A percentile compares a stretch with the other conserved stretches of the same genome.
phyloP scores from a whole-genome alignment of 2,113 vertebrate species.

The Pionites leucogaster region DNA sequence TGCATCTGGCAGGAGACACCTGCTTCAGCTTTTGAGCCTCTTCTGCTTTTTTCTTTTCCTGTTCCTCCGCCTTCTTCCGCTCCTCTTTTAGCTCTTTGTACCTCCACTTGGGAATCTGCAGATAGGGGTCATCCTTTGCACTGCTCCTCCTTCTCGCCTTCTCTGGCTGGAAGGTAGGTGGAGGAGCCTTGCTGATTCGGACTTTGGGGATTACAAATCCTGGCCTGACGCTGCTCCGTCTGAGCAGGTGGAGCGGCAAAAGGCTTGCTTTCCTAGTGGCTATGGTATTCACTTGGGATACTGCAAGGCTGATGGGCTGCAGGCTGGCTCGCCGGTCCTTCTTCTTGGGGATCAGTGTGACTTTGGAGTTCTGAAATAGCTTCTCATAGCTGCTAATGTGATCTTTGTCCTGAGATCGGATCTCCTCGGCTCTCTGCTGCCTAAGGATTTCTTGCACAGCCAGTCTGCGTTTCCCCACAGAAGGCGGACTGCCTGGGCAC shows the following conservation, averaged over 20 bases:
- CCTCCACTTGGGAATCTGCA: conserved; percentile 94
- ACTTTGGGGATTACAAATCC: conserved; percentile 88
- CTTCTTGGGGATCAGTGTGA: conserved; percentile 71
- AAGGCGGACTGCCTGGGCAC: conserved; percentile 86
- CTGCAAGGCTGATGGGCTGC: conserved; percentile 41
- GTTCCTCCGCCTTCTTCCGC: conserved; percentile 87
- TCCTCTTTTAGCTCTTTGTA: conserved; percentile 96
- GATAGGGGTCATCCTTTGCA: conserved; percentile 76
- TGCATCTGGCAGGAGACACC: conserved; percentile 50
- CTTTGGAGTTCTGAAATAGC: conserved; percentile 79
- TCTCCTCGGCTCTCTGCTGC: conserved; percentile 71
- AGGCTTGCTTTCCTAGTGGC: conserved; percentile 83
- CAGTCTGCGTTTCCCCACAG: conserved; percentile 84
- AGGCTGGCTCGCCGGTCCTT: conserved; percentile 79
- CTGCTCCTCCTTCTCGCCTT: conserved; percentile 75
- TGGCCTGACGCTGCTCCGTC: conserved; percentile 88
- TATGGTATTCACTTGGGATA: neutral
- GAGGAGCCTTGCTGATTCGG: conserved; percentile 86
- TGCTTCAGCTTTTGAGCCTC: conserved; percentile 72
- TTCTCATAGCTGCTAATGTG: conserved; percentile 68
- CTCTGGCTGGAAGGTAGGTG: conserved; percentile 84
- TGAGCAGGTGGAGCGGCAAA: conserved; percentile 80
- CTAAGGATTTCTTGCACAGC: conserved; percentile 89
- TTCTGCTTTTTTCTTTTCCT: conserved; percentile 79
- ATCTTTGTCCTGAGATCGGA: conserved; percentile 68